Base-by-base conservation (phyloP, 2,113 vertebrate genomes). In the Stigmatopora nigra region DNA sequence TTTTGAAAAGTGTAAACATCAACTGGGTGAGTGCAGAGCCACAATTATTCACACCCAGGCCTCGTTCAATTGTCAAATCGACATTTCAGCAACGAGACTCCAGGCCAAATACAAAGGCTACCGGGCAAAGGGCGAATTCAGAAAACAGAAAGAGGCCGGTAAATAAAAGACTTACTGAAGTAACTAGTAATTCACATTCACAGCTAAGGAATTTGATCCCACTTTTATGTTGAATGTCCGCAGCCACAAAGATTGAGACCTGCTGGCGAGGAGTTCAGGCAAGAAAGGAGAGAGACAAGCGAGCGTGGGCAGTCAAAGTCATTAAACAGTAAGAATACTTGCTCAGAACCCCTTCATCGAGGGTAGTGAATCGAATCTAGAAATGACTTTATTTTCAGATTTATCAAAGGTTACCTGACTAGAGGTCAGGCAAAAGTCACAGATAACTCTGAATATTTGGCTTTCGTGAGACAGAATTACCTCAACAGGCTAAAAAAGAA, bases 21-120 rank as follows among this genome's bases (percentile, higher is more conserved):
- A 94, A 14, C 62, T 98, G 60, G 89, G 97, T 98, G 59, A 71
- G 81, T 77, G 67, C 12, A 64, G 70, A 59, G 58, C 13, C 67
- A 48, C 4, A 31, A 0, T 16, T 1, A 64, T 62, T 6, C 25
- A 41, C 38, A 41, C 38, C 38, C 3, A 41, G 38, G 9, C 38
- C 38, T 41, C 38, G 6, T 41, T 41, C 6, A 41, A 41, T 41
- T 48, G 9, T 57, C 59, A 56, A 31, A 44, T 41, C 71, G 46
- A 59, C 67, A 57, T 74, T 79, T 51, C 80, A 98, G 97, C 94
- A 74, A 91, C 95, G 0, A 92, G 87, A 70, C 91, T 98, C 41
- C 96, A 98, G 75, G 94, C 94, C 77, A 95, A 91, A 64, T 98
- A 97, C 38, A 97, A 91, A 90, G 91, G 92, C 47, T 94, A 93